Evolutionary conservation across 2,888 invertebrate genomes (phyloP), one percentile per base, ranked within the genome.

Genomic region (Gastracanthus pulcherrimus): DNA sequence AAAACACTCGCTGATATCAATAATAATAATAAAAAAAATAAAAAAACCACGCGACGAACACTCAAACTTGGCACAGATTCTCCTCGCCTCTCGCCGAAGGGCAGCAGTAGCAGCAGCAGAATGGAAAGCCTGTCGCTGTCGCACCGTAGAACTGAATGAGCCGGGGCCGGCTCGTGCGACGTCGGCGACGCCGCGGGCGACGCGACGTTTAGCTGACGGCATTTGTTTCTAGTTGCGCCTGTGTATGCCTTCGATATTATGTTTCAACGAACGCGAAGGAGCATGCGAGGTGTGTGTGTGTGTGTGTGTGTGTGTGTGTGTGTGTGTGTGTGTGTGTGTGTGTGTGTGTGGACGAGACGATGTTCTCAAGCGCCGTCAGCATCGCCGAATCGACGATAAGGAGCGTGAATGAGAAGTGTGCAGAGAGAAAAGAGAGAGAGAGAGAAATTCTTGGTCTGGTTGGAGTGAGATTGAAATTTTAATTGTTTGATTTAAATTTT

Each of bases 181-280:
- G 70, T 11, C 51, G 26, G 67, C 58, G 60, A 19, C 13, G 31
- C n/a, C 26, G 38, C n/a, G 45, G 31, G 48, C 51, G 23, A 26
- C 19, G 13, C 19, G 45, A 6, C 41, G 23, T 76, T 80, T 80
- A 64, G 74, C 82, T 80, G 80, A 82, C 74, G 72, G 48, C 51
- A 62, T 80, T 72, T 80, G 76, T 80, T 82, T 82, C 62, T 67
- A 76, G 26, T 51, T 45, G n/a, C n/a, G n/a, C n/a, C n/a, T n/a
- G 45, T 26, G n/a, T 11, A 23, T 26, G 70, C 9, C 16, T 11
- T 31, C 55, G 3, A 51, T 38, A 76, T 76, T 58, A 72, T 26
- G 58, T 72, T 81, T 76, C 76, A 76, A n/a, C 19, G 71, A 31
- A 31, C 31, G 0, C 4, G 13, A 36, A 11, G n/a, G 26, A n/a